Percentiles rank a stretch among this genome's conserved stretches.
Conservation (phyloP, 2,113 vertebrate genomes). For the Takifugu flavidus region DNA sequence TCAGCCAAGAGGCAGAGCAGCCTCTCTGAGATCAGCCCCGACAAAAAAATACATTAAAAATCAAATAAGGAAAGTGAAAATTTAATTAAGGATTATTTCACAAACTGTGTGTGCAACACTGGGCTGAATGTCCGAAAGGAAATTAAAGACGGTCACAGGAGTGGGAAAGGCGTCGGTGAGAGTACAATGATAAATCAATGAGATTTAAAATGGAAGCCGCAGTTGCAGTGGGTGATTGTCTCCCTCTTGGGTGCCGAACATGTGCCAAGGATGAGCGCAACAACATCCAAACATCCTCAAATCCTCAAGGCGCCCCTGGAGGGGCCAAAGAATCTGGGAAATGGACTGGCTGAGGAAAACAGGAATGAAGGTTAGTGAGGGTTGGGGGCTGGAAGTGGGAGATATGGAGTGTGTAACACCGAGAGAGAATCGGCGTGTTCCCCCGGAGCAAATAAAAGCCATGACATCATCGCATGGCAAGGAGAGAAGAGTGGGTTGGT, state of each 20-base stretch:
- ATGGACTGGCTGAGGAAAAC: slow-evolving; percentile 46
- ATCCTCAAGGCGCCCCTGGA: slow-evolving; percentile 62
- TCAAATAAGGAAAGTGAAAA: slow-evolving; percentile 21
- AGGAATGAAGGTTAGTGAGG: slow-evolving; percentile 33
- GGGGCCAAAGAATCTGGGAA: slow-evolving; percentile 61
- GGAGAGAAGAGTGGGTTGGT: slow-evolving; percentile 41
- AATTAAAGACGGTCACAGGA: slow-evolving; percentile 33
- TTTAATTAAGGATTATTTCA: slow-evolving; percentile 60
- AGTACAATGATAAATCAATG: slow-evolving; percentile 36
- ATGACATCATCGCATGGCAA: slow-evolving; percentile 74
- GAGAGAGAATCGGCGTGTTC: slow-evolving; percentile 66
- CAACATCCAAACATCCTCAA: slow-evolving; percentile 68
- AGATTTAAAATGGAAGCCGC: slow-evolving; percentile 49
- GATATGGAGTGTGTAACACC: slow-evolving; percentile 59
- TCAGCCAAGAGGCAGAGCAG: slow-evolving; percentile 64
- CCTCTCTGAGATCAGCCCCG: slow-evolving; percentile 48
- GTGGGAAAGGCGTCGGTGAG: slow-evolving; percentile 21
- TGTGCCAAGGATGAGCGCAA: slow-evolving; percentile 62
- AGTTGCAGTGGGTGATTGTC: slow-evolving; percentile 50
- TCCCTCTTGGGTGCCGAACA: slow-evolving; percentile 59
- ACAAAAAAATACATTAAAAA: slow-evolving; percentile 26
- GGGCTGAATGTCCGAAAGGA: slow-evolving; percentile 32
- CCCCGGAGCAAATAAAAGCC: slow-evolving; percentile 61
- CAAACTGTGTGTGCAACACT: slow-evolving; percentile 40
- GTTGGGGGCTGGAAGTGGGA: slow-evolving; percentile 37